Conservation (phyloP, 2,113 vertebrate species). For the Oncorhynchus nerka region DNA sequence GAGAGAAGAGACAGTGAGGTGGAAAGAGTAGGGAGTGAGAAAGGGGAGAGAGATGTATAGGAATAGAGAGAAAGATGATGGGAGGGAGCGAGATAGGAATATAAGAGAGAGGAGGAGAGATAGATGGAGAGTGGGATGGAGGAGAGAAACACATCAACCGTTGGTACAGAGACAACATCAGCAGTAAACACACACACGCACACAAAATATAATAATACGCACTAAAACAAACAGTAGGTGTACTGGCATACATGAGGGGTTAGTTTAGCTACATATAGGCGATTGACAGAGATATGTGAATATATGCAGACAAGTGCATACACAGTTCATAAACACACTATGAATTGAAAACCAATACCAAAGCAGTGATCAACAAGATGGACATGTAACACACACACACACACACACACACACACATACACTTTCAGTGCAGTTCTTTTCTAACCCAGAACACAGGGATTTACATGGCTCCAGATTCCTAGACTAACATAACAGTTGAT, state of each 20-base stretch:
- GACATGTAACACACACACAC: neutral
- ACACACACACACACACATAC: neutral
- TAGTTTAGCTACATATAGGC: constrained; percentile 24
- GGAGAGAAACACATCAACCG: constrained; percentile 17
- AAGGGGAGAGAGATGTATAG: constrained; percentile 2
- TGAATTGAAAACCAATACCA: constrained; percentile 21
- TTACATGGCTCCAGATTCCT: constrained; percentile 41
- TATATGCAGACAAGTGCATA: neutral
- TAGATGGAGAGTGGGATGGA: constrained; percentile 5
- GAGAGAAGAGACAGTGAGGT: too few relatives aligned
- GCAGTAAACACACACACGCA: constrained; percentile 9
- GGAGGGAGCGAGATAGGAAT: neutral
- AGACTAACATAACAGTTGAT: constrained; percentile 7
- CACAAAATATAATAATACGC: constrained; percentile 2
- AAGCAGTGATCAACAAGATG: constrained; percentile 4
- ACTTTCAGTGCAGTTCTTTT: constrained; percentile 33
- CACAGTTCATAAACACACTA: neutral
- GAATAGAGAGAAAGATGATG: neutral
- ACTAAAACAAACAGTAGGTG: constrained; percentile 5
- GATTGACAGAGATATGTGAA: constrained; percentile 12
- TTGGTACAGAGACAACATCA: constrained; percentile 45
- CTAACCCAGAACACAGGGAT: constrained; percentile 19
- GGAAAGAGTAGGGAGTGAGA: neutral
- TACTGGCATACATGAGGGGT: constrained; percentile 26
- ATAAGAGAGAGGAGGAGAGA: constrained; percentile 4